phyloP scores from a whole-genome alignment of 2,113 vertebrate species.

The Cinclus cinclus region DNA sequence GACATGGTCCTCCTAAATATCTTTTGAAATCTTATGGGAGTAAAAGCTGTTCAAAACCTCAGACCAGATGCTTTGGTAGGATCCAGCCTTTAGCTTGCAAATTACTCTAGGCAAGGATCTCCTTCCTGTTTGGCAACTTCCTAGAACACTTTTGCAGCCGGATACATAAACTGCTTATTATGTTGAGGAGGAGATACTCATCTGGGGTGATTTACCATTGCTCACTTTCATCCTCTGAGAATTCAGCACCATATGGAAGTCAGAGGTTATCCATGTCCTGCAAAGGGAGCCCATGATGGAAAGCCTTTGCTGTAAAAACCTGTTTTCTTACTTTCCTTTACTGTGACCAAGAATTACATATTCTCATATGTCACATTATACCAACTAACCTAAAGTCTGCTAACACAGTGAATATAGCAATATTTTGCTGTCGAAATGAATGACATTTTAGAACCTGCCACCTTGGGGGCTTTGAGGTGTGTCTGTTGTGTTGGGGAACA shows the following conservation, averaged over 20 bases:
- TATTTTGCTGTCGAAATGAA: background rate
- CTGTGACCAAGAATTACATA: background rate
- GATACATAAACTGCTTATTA: constrained; percentile 41
- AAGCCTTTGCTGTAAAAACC: background rate
- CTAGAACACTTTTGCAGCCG: constrained; percentile 17
- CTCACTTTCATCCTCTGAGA: background rate
- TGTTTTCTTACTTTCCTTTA: background rate
- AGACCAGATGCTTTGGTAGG: constrained; percentile 39
- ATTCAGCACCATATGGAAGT: background rate
- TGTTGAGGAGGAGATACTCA: background rate
- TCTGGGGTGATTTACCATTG: background rate
- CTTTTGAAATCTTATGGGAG: constrained; percentile 23
- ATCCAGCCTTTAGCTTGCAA: constrained; percentile 29
- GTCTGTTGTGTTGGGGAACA: background rate
- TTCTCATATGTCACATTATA: background rate
- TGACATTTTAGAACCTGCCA: background rate
- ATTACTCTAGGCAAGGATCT: constrained; percentile 40
- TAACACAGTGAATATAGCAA: background rate
- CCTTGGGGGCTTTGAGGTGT: background rate
- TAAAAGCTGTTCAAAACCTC: constrained; percentile 38
- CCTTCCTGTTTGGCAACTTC: constrained; percentile 58
- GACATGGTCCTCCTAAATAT: background rate
- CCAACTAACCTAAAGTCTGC: background rate
- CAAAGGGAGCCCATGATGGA: background rate
- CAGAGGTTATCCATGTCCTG: background rate